phyloP scores from a whole-genome alignment of 1,140 invertebrate genomes.

The Drosophila murphyi region DNA sequence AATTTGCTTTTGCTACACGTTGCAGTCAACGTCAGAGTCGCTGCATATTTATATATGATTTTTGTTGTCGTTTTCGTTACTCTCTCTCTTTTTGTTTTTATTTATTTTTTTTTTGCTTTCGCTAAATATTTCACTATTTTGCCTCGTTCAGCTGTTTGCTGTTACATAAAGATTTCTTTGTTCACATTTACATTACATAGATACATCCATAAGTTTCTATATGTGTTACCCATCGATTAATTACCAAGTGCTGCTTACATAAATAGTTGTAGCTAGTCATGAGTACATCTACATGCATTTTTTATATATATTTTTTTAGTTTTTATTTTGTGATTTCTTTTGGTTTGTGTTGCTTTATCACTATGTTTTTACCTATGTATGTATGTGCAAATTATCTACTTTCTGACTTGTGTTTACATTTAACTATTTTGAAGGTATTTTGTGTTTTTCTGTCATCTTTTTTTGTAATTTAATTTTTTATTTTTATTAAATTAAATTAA shows the following conservation, averaged over 20 bases:
- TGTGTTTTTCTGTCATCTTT: slow-evolving; percentile 8
- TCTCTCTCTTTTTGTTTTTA: slow-evolving; percentile 7
- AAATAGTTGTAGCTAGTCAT: slow-evolving; percentile 47
- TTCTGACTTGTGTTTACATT: slow-evolving; percentile 54
- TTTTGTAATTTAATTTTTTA: slow-evolving; percentile 8
- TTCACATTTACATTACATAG: slow-evolving; percentile 58
- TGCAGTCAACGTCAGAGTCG: slow-evolving; percentile 40
- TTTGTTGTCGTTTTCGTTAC: neutral
- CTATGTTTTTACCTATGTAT: slow-evolving; percentile 34
- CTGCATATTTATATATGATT: slow-evolving; percentile 18
- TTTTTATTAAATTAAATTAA: slow-evolving; percentile 7
- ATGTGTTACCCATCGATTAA: slow-evolving; percentile 33
- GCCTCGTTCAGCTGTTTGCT: slow-evolving; percentile 33
- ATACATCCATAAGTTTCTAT: slow-evolving; percentile 51
- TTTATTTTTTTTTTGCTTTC: slow-evolving; percentile 30
- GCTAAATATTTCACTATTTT: slow-evolving; percentile 75
- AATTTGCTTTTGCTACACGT: slow-evolving; percentile 78
- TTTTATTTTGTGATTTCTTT: slow-evolving; percentile 12
- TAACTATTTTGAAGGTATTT: slow-evolving; percentile 51
- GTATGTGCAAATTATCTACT: slow-evolving; percentile 68
- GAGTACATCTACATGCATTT: slow-evolving; percentile 51
- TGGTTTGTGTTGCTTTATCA: slow-evolving; percentile 50
- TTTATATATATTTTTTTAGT: slow-evolving; percentile 5
- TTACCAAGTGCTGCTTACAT: slow-evolving; percentile 43
- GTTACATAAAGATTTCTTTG: slow-evolving; percentile 28